Evolutionary conservation across 2,113 vertebrate species (phyloP), one percentile per base, ranked within the genome.

Genomic region (Ailurus styani): DNA sequence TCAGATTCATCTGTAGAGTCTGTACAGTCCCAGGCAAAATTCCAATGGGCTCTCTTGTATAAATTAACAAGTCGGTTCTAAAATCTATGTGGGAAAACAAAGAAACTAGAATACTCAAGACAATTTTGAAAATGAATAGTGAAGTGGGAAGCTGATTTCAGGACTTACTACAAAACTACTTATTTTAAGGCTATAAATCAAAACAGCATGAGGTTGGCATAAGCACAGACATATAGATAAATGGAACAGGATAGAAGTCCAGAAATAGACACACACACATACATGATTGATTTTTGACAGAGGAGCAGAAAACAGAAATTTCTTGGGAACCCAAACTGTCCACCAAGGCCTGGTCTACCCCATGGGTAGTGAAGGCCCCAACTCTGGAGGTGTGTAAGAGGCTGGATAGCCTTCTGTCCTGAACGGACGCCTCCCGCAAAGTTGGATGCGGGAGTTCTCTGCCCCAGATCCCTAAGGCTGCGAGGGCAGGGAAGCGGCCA

Each of bases 401-500:
- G n/a, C 50, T 23, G 23, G 42, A 0, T 3, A 12, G 23, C 40
- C 9, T 52, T 52, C 27, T n/a, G 66, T 27, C 23, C 68, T 17
- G 40, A 55, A 57, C 70, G 79, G 21, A 5, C 54, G 6, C 17
- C 47, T 54, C 6, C 31, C 8, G 47, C 27, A 21, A 55, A 27
- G 3, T 10, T 20, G 62, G 2, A 15, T 23, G n/a, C 5, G 1
- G n/a, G 45, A 27, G 4, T 29, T 54, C 29, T 13, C 42, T 3
- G 7, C 2, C 3, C 2, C 20, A 7, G 3, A 6, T 11, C 25
- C n/a, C 55, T 0, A 1, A 12, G 13, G 55, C 45, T 0, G 10
- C 47, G 17, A 14, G 15, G 0, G 0, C 1, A 5, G 1, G 7
- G 12, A 18, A 34, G 20, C 29, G 0, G 50, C 2, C 0, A 0